Evolutionary conservation across 2,113 vertebrate genomes (phyloP).

Genomic region (Cinclus cinclus): DNA sequence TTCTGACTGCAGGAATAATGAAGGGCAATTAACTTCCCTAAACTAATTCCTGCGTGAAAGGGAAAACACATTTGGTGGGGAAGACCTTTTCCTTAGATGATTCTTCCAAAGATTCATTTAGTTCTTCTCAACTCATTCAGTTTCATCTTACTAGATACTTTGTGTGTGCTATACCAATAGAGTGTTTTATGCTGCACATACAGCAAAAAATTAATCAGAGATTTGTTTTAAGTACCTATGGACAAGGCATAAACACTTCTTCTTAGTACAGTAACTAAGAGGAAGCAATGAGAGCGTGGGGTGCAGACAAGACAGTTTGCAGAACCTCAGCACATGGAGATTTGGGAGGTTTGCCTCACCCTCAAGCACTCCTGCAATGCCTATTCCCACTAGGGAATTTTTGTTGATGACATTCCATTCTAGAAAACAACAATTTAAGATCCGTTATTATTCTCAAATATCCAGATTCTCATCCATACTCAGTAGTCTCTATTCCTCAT

Average conservation of each 20-base stretch:
- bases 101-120: not conserved
- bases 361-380: not conserved
- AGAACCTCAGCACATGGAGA: rapidly evolving
- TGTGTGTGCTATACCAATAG: not conserved
- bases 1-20: not conserved
- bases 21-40: not conserved
- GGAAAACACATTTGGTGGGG: not conserved
- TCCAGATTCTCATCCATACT: not conserved
- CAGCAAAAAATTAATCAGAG: not conserved
- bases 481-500: not conserved
- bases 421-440: not conserved
- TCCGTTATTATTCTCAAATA: not conserved
- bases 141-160: not conserved
- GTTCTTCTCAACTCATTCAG: not conserved
- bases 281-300: not conserved
- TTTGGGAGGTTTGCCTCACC: not conserved
- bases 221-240: not conserved
- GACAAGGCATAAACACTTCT: not conserved
- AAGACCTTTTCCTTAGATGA: not conserved
- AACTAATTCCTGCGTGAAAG: not conserved
- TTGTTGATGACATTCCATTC: not conserved
- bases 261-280: not conserved
- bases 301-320: not conserved
- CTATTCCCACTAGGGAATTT: not conserved
- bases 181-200: not conserved